Evolutionary conservation across 2,113 vertebrate species (phyloP).

Genomic region (Azemiops feae): DNA sequence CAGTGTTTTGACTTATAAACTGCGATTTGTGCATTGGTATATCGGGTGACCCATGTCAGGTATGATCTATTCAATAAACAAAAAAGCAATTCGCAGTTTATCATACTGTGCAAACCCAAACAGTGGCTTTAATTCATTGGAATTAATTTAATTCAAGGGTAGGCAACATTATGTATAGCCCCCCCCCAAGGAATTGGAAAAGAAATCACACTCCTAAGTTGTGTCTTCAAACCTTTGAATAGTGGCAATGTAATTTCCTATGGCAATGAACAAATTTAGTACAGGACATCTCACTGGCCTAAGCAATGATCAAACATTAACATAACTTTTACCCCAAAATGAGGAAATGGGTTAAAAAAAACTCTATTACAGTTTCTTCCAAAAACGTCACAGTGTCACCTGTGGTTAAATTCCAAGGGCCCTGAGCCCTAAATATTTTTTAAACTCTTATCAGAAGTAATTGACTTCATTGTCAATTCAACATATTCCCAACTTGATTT

Average conservation of each 20-base stretch:
- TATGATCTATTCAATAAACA: neutral
- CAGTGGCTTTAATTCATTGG: neutral
- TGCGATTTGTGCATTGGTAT: neutral
- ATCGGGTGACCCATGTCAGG: neutral
- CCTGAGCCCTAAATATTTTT: neutral
- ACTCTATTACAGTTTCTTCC: neutral
- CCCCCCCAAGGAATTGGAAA: neutral
- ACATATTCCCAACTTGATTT: neutral
- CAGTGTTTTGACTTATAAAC: neutral
- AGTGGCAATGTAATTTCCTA: neutral
- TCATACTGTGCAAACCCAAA: accelerated
- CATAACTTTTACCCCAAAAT: neutral
- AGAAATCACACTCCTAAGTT: neutral
- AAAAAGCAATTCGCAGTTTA: neutral
- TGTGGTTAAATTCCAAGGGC: neutral
- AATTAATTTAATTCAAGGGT: neutral
- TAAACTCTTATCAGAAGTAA: neutral
- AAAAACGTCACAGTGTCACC: neutral
- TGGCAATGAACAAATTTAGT: neutral
- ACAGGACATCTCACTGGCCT: neutral
- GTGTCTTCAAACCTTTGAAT: neutral
- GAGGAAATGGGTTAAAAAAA: neutral
- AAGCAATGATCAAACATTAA: neutral
- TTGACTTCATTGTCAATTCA: neutral
- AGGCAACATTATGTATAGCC: neutral